Percentiles rank a stretch among this genome's conserved stretches.
Conservation (phyloP, 2,888 invertebrate species). For the Papilio elwesi region DNA sequence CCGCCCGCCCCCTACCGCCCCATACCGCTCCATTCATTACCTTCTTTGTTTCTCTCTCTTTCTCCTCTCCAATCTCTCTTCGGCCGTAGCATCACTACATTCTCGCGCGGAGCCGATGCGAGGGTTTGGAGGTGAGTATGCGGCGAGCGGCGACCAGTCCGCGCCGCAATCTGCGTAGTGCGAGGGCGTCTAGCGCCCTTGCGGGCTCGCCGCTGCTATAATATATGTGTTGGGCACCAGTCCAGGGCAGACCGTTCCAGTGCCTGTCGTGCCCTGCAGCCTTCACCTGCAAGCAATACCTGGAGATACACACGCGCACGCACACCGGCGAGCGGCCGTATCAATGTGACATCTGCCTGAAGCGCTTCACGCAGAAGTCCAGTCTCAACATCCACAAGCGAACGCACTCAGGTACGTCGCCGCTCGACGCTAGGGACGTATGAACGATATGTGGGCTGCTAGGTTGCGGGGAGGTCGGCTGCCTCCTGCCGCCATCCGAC, state of each 20-base stretch:
- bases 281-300: constrained; percentile 85
- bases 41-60: constrained; percentile 46
- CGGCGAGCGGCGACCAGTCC: constrained; percentile 77
- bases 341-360: constrained; percentile 90
- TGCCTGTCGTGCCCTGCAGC: constrained; percentile 85
- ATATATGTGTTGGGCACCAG: constrained; percentile 83
- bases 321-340: constrained; percentile 85
- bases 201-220: constrained; percentile 79
- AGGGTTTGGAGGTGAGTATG: constrained; percentile 72
- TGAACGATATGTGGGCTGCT: constrained; percentile 61
- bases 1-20: constrained; percentile 67
- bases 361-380: constrained; percentile 92
- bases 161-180: constrained; percentile 77
- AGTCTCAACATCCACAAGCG: constrained; percentile 92
- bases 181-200: constrained; percentile 78
- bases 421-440: constrained; percentile 53
- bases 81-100: constrained; percentile 42
- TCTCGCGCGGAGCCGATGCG: constrained; percentile 33
- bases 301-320: constrained; percentile 86
- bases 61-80: constrained; percentile 55
- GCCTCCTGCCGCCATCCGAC: constrained; percentile 40
- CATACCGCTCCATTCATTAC: constrained; percentile 57
- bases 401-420: constrained; percentile 87
- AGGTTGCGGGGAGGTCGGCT: constrained; percentile 51
- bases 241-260: constrained; percentile 85